Percentiles rank a stretch among this genome's conserved stretches.
Conservation (phyloP, 2,888 invertebrate genomes). For the Bugulina stolonifera region DNA sequence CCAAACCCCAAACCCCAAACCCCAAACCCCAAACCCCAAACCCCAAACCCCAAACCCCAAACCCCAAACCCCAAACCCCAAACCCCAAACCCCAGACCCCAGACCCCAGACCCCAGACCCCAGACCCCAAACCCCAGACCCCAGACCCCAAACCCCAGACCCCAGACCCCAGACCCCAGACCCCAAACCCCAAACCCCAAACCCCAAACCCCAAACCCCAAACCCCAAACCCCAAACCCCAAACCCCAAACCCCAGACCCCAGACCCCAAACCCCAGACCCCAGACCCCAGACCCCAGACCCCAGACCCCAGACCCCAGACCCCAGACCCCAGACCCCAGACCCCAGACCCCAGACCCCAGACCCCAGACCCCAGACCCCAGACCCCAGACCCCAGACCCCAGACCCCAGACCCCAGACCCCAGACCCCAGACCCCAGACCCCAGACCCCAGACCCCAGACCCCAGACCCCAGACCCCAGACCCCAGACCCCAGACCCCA, state of each 20-base stretch:
- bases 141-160: neutral
- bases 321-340: neutral
- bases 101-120: neutral
- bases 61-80: neutral
- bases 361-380: neutral
- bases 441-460: neutral
- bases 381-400: neutral
- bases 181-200: neutral
- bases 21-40: neutral
- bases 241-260: neutral
- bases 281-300: neutral
- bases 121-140: neutral
- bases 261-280: neutral
- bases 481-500: neutral
- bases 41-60: neutral
- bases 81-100: neutral
- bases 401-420: neutral
- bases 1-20: neutral
- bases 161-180: neutral
- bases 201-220: neutral
- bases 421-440: neutral
- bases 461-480: neutral
- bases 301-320: neutral
- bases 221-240: neutral
- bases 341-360: neutral